These are phyloP conservation scores for Stenurella melanura DNA, from an alignment of 2,888 invertebrate genomes.

Conservation along the genomic window DNA sequence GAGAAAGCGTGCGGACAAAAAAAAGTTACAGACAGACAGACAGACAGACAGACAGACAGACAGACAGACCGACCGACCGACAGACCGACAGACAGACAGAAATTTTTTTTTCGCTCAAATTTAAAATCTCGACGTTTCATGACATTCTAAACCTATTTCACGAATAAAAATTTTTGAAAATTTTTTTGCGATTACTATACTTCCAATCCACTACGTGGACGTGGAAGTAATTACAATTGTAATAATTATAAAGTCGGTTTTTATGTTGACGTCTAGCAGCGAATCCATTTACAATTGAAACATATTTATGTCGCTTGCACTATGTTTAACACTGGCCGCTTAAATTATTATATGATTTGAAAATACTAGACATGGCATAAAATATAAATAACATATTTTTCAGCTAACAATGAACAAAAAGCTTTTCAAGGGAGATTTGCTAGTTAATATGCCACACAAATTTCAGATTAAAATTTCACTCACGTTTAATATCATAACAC, in stretches of 20 bases:
- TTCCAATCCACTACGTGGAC: no score
- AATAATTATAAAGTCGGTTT: neutral
- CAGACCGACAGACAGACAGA: no score
- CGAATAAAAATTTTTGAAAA: no score
- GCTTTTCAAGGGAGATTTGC: conserved; percentile 12
- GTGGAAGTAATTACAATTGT: neutral
- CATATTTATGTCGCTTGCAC: neutral
- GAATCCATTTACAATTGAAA: neutral
- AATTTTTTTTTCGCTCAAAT: no score
- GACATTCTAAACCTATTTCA: no score
- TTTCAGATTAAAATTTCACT: conserved; percentile 39
- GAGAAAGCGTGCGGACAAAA: no score
- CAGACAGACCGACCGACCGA: no score
- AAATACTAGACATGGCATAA: neutral
- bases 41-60: no score
- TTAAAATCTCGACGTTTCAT: no score
- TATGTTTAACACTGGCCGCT: neutral
- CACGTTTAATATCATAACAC: conserved; percentile 35
- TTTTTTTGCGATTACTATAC: no score
- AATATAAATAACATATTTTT: conserved; percentile 14
- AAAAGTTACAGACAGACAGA: no score
- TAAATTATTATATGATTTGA: neutral
- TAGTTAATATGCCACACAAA: conserved; percentile 14
- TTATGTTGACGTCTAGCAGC: neutral
- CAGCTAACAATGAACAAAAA: conserved; percentile 8